These are phyloP conservation scores for Stenchaetothrips biformis DNA, from an alignment of 2,888 invertebrate species.

Conservation along the genomic window DNA sequence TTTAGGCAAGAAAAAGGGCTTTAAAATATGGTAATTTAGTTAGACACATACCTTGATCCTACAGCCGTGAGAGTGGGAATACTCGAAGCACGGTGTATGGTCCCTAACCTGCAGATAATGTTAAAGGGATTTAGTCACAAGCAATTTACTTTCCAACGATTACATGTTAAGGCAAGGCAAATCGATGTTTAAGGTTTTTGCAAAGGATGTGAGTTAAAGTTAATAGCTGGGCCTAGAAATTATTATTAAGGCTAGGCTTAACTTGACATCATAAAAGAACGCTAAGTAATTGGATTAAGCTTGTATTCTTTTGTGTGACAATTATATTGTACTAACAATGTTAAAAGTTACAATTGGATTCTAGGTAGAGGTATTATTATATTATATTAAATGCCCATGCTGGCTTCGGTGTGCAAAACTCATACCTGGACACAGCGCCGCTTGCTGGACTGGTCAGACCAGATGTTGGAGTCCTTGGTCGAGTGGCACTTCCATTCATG, in stretches of 20 bases:
- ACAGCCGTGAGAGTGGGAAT: conserved; percentile 78
- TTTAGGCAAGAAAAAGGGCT: background rate
- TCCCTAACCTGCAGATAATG: conserved; percentile 54
- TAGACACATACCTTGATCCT: conserved; percentile 61
- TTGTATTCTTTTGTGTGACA: too few species aligned
- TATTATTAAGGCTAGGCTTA: too few species aligned
- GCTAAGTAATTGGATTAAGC: too few species aligned
- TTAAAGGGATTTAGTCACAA: conserved; percentile 33
- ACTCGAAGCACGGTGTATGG: conserved; percentile 84
- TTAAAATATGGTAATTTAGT: conserved; percentile 29
- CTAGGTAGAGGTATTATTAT: background rate
- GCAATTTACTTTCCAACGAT: background rate
- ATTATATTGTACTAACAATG: too few species aligned
- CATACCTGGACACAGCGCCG: conserved; percentile 63
- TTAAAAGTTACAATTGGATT: too few species aligned
- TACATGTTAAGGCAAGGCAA: background rate
- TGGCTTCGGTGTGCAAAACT: conserved; percentile 26
- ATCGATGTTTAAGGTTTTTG: background rate
- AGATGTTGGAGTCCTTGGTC: conserved; percentile 66
- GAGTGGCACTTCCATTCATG: conserved; percentile 53
- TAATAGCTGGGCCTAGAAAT: too few species aligned
- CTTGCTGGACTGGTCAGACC: conserved; percentile 69
- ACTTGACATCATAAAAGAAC: too few species aligned
- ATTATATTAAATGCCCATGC: background rate
- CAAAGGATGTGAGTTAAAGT: background rate